phyloP scores from a whole-genome alignment of 1,140 invertebrate genomes.

The Aphis craccivora region DNA sequence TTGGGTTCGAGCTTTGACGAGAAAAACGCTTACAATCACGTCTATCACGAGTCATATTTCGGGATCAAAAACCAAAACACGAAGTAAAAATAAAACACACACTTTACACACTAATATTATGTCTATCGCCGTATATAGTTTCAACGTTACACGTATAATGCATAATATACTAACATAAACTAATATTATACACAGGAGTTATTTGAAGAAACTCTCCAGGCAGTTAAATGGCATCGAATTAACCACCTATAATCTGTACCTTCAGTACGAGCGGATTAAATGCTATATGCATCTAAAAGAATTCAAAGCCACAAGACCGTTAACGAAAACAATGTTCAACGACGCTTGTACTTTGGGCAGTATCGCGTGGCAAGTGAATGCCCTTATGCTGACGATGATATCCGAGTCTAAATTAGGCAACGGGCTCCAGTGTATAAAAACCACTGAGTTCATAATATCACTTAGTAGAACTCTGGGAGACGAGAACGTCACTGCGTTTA shows the following conservation, averaged over 20 bases:
- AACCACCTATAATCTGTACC: not conserved
- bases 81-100: not conserved
- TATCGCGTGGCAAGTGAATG: constrained; percentile 25
- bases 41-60: constrained; percentile 15
- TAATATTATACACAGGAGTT: not conserved
- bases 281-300: not conserved
- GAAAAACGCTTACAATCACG: not conserved
- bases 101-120: not conserved
- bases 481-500: not conserved
- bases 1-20: not conserved
- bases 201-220: not conserved
- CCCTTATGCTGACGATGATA: not conserved
- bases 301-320: not conserved
- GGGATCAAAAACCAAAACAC: not conserved
- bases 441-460: not conserved
- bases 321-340: not conserved
- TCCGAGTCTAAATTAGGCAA: constrained; percentile 31
- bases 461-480: not conserved
- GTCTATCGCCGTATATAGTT: not conserved
- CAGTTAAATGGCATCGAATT: not conserved
- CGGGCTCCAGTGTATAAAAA: not conserved
- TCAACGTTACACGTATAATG: not conserved
- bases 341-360: not conserved
- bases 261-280: constrained; percentile 33
- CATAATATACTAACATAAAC: not conserved